Base-by-base conservation (phyloP, 2,888 invertebrate species). In the Slavum lentiscoides region DNA sequence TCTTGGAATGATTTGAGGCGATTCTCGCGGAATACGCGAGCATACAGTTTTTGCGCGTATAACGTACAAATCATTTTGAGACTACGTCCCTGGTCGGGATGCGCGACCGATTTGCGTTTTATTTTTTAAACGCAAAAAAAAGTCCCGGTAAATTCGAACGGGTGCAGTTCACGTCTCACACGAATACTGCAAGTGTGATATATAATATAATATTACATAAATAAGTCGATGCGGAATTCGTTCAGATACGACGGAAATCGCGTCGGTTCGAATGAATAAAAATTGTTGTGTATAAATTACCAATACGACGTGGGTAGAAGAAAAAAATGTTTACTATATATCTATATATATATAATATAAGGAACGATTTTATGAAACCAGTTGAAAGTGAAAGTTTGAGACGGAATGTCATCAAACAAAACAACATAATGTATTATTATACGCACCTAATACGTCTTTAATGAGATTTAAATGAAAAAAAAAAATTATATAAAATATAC, bases 381-480 rank as follows among this genome's bases (percentile, higher is more conserved):
- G 75, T 67, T 43, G 21, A 68, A 77, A 77, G 76, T 69, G 76
- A 77, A 77, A 77, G 76, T 69, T 77, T 62, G 77, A 70, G 69
- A 69, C 43, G 1, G 69, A 69, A 62, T 30, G 70, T 70, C n/a
- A 30, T 77, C 62, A 62, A 39, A 70, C 77, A 7, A 39, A 76
- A 72, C 17, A 30, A 30, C 30, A 30, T 30, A 30, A 30, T 30
- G 30, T 30, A 4, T 30, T n/a, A n/a, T n/a, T n/a, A 4, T 4
- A 55, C n/a, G 37, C 1, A 55, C 17, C 49, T 55, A 73, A 73
- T 68, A 37, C 23, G 21, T 67, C 8, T 30, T 68, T 69, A 68
- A 76, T 15, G 43, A n/a, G 55, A 30, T 58, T 67, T 23, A 11
- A 67, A 19, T 23, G 23, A 39, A 7, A 49, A 13, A 23, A 39